Percentiles rank a stretch among this genome's conserved stretches.
phyloP scores from a whole-genome alignment of 2,113 vertebrate genomes.

The Ophiodon elongatus region DNA sequence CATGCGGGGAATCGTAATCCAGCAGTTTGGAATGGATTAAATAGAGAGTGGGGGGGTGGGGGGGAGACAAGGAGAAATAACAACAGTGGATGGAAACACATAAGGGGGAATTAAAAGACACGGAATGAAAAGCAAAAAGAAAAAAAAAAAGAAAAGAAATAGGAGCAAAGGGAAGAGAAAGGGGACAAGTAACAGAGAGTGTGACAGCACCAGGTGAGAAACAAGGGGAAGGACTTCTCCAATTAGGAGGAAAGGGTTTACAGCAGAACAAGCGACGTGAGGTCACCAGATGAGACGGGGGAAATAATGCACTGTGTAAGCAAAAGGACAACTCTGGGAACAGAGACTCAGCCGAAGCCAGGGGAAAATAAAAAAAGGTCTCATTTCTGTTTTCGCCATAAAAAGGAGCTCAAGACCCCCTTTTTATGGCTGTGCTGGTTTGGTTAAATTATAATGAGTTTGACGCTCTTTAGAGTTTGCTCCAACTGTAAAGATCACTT shows the following conservation, averaged over 20 bases:
- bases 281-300: constrained; percentile 53
- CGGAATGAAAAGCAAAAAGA: background rate
- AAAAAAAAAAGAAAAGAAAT: background rate
- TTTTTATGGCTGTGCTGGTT: constrained; percentile 32
- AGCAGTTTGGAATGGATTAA: constrained; percentile 60
- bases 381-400: constrained; percentile 19
- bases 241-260: constrained; percentile 68
- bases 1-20: constrained; percentile 73
- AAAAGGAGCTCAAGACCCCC: background rate
- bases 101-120: background rate
- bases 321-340: constrained; percentile 3
- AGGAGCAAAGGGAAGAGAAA: background rate
- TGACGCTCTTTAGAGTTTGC: constrained; percentile 16
- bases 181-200: constrained; percentile 11
- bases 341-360: constrained; percentile 1
- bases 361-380: constrained; percentile 24
- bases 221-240: constrained; percentile 51
- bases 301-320: constrained; percentile 30
- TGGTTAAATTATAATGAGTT: constrained; percentile 47
- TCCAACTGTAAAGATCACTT: constrained; percentile 41
- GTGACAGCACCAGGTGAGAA: constrained; percentile 9
- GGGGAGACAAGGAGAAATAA: constrained; percentile 46
- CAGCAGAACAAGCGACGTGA: constrained; percentile 16
- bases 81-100: background rate
- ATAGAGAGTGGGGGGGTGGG: background rate